phyloP scores from a whole-genome alignment of 2,797 vertebrate genomes.

The Carcharodon carcharias region DNA sequence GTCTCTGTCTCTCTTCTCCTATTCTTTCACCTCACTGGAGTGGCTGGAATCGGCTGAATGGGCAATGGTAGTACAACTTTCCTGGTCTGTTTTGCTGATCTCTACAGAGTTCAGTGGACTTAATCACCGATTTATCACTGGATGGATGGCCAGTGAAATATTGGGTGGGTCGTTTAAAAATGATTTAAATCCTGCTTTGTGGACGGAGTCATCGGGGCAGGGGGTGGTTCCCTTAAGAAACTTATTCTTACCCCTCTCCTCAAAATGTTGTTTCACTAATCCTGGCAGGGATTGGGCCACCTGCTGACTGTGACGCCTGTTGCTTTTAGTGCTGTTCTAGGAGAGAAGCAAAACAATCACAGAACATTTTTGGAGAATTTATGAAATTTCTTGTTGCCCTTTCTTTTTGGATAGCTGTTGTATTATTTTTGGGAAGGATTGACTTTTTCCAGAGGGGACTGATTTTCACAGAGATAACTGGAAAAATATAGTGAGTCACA shows the following conservation, averaged over 20 bases:
- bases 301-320: neutral
- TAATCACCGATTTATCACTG: neutral
- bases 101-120: neutral
- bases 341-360: neutral
- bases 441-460: neutral
- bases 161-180: neutral
- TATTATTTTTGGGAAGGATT: neutral
- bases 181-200: constrained; percentile 18
- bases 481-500: neutral
- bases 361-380: neutral
- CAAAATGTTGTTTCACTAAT: neutral
- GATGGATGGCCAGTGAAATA: neutral
- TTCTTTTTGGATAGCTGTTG: neutral
- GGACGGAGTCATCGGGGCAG: neutral
- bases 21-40: neutral
- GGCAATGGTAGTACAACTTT: neutral
- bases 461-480: neutral
- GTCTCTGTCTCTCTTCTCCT: no score
- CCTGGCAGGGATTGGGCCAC: neutral
- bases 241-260: neutral
- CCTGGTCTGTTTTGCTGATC: neutral
- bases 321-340: neutral
- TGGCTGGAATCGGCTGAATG: neutral
- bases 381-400: neutral
- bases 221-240: neutral